phyloP scores from a whole-genome alignment of 2,888 invertebrate genomes.

The Scrobipalpa costella region DNA sequence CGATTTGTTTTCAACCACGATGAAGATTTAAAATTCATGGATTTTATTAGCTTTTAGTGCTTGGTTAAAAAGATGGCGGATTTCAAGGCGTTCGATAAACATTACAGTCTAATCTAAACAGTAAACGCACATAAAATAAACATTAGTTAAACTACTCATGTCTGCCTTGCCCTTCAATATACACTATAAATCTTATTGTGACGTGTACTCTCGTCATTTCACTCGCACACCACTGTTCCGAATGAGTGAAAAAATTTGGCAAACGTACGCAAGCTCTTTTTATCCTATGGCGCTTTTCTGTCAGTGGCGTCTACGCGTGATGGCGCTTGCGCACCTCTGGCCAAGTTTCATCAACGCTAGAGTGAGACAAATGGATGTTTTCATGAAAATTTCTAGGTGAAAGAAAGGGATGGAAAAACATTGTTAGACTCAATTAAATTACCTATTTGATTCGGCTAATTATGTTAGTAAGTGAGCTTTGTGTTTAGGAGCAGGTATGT shows the following conservation, averaged over 20 bases:
- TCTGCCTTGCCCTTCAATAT: slow-evolving; percentile 2
- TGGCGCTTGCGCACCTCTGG: slow-evolving; percentile 27
- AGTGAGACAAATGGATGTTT: slow-evolving; percentile 14
- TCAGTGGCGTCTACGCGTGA: slow-evolving; percentile 40
- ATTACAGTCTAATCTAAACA: background rate
- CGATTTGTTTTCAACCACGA: background rate
- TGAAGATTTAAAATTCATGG: background rate
- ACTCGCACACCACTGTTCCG: slow-evolving; percentile 37
- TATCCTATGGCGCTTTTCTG: slow-evolving; percentile 57
- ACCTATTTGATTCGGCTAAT: background rate
- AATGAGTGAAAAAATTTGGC: slow-evolving; percentile 67
- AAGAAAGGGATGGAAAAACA: slow-evolving; percentile 2
- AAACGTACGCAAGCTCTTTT: slow-evolving; percentile 51
- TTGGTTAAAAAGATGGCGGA: background rate
- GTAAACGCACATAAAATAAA: slow-evolving; percentile 10
- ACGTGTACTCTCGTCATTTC: slow-evolving; percentile 31
- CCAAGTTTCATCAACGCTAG: slow-evolving; percentile 24
- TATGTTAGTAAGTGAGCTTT: slow-evolving; percentile 7
- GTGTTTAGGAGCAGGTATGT: background rate
- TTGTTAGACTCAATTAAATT: background rate
- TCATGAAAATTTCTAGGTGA: background rate
- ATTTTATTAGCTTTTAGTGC: background rate
- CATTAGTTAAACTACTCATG: background rate
- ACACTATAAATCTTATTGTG: background rate
- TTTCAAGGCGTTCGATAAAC: background rate